Evolutionary conservation across 2,888 invertebrate species (phyloP), one percentile per base, ranked within the genome.

Genomic region (Mythimna loreyi): DNA sequence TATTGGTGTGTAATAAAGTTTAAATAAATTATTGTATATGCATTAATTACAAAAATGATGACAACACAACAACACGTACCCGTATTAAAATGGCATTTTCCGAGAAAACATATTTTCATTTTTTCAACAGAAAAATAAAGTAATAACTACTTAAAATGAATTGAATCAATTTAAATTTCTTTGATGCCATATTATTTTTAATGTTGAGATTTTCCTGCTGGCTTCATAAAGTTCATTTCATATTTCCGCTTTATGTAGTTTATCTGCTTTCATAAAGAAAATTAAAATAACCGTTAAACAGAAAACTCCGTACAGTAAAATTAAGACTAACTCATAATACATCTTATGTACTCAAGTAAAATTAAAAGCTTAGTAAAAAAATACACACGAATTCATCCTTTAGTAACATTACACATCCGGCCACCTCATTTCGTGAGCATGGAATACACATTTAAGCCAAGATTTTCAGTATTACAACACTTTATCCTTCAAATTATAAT

Each of bases 401-500:
- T 70, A n/a, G 16, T 11, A 65, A 50, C 21, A 71, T 43, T n/a
- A 65, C 45, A 66, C 49, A 66, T 61, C 65, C 57, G 36, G 61
- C 49, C 68, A 45, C 13, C 53, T 53, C 36, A 50, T 52, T 45
- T 19, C 43, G n/a, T 45, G 43, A 45, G 19, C 43, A 45, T 49
- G 11, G 59, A 67, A 76, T 72, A 58, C 28, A 45, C 47, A 30
- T 33, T 57, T 47, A 25, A 63, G 56, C 60, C 63, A 75, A 83
- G 76, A 76, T 76, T 80, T 67, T 64, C 61, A 47, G 50, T 65
- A 62, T 76, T 64, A 78, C 66, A 74, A 68, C 63, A 70, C 58
- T 79, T 82, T 75, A 75, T 75, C 59, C 78, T 45, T 25, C 72
- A 66, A 70, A 82, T 82, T 77, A 80, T 68, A 71, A 75, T 74